Base-by-base conservation (phyloP, 92 coral and sea anemone species). In the Parazoanthus swiftii region DNA sequence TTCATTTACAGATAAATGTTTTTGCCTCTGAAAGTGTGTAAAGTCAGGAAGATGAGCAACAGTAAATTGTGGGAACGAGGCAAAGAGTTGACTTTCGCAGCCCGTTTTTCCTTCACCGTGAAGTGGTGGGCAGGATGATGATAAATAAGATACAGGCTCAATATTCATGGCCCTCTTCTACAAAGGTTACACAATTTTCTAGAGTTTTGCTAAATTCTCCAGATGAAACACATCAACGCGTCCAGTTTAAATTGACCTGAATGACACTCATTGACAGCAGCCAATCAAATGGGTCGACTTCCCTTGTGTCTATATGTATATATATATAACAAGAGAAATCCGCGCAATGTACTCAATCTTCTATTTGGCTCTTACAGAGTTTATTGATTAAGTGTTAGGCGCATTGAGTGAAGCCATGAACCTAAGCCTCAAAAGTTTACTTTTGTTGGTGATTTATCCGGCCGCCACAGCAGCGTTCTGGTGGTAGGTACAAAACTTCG, bases 401-500 rank as follows among this genome's bases (percentile, higher is more conserved):
- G 89, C 79, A 73, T 35, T 85, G 89, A 91, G 89, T 89, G 89
- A 50, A 85, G 72, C 91, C 87, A 91, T 91, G 93, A 91, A 80
- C 86, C 84, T 91, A 72, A 88, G 91, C 88, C 76, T 89, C 74
- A 90, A 76, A 63, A 89, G 91, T 74, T 80, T 91, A 63, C 78
- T 91, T 44, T 66, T 91, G 67, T 44, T 91, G 86, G 80, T 91
- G 86, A 89, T 91, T 80, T 91, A 91, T 58, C 90, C 93, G 59
- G 68, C 86, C 59, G 66, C 76, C 35, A 86, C 80, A 79, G 85
- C 86, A 58, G 93, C 89, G 36, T 66, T 89, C 37, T 91, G 93
- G 93, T 91, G 91, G 93, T 91, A 76, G 89, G 93, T 91, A 85
- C 76, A 50, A 73, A 18, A n/a, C 80, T 10, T 48, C 11, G 51